A percentile compares a stretch with the other conserved stretches of the same genome.
Evolutionary conservation across 2,888 invertebrate genomes (phyloP).

Genomic region (Pheosia tremula): DNA sequence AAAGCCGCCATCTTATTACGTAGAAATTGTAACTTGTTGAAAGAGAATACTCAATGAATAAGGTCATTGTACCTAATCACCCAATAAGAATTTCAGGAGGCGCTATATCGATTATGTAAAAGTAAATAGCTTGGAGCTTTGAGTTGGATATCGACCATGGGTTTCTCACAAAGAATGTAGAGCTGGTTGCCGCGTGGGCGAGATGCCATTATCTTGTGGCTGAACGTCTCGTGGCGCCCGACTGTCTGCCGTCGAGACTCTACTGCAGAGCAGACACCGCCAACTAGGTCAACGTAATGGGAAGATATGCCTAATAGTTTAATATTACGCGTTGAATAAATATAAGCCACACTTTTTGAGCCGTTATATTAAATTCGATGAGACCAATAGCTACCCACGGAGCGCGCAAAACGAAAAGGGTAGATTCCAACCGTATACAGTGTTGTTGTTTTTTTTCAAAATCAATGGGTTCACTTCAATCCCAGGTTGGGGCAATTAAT

Average conservation of each 20-base stretch:
- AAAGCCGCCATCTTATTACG: no score
- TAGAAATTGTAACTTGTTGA: background rate
- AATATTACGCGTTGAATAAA: constrained; percentile 16
- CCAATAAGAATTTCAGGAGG: background rate
- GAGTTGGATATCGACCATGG: background rate
- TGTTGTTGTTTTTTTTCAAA: background rate
- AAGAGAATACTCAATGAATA: background rate
- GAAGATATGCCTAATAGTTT: constrained; percentile 12
- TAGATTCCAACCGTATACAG: constrained; percentile 16
- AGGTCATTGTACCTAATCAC: background rate
- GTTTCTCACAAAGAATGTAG: background rate
- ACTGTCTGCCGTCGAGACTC: constrained; percentile 69
- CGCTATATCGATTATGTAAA: background rate
- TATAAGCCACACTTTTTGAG: constrained; percentile 14
- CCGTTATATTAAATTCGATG: constrained; percentile 7
- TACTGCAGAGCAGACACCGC: constrained; percentile 50
- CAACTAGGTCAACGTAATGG: constrained; percentile 55
- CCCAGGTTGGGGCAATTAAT: no score
- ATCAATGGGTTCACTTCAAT: no score
- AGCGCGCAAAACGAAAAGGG: constrained; percentile 16
- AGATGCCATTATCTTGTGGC: constrained; percentile 46
- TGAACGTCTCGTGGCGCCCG: constrained; percentile 61
- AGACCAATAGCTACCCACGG: constrained; percentile 24
- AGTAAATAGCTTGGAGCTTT: background rate
- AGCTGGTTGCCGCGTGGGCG: constrained; percentile 38